phyloP scores from a whole-genome alignment of 2,113 vertebrate species.

The Todiramphus saurophagus region DNA sequence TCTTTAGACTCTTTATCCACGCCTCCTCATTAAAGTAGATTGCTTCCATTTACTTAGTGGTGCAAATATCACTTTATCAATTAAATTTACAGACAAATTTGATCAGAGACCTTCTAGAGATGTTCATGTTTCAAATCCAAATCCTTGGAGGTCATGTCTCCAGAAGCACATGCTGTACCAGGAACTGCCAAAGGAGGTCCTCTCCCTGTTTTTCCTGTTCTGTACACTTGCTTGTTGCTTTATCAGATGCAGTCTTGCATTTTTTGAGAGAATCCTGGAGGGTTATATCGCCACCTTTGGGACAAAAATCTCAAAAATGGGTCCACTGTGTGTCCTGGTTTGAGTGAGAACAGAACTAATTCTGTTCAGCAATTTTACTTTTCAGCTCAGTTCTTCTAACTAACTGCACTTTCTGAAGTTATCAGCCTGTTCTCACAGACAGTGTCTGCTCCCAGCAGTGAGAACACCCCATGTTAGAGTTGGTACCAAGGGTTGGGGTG shows the following conservation, averaged over 20 bases:
- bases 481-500: too few species aligned
- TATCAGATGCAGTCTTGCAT: not conserved
- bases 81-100: not conserved
- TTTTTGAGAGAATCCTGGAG: not conserved
- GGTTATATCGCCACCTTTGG: not conserved
- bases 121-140: not conserved
- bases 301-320: not conserved
- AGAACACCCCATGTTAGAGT: too few species aligned
- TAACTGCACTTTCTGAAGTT: too few species aligned
- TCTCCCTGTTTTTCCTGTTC: not conserved
- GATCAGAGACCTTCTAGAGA: not conserved
- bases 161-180: not conserved
- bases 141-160: not conserved
- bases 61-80: not conserved
- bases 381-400: too few species aligned
- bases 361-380: too few species aligned
- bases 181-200: accelerated
- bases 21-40: not conserved
- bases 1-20: not conserved
- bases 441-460: too few species aligned
- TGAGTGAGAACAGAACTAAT: too few species aligned
- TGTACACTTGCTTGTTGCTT: not conserved
- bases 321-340: too few species aligned
- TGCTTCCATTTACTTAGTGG: not conserved
- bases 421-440: too few species aligned